Evolutionary conservation across 2,888 invertebrate species (phyloP).

Genomic region (Peribatodes rhomboidaria): DNA sequence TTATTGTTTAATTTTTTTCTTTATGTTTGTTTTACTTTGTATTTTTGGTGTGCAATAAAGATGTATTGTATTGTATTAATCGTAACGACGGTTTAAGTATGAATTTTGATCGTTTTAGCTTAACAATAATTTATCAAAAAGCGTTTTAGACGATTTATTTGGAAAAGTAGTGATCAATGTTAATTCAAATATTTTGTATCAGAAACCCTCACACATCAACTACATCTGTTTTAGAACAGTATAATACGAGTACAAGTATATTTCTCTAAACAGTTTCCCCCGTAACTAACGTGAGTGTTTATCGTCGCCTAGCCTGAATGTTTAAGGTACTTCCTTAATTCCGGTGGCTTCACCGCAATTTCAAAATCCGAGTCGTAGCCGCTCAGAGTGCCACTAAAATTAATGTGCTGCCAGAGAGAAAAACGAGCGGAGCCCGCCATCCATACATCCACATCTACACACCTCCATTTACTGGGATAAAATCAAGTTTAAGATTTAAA

Average conservation of each 20-base stretch:
- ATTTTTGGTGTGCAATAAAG: too few relatives aligned
- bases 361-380: constrained; percentile 75
- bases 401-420: constrained; percentile 84
- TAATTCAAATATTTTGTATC: too few relatives aligned
- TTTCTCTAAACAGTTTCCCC: constrained; percentile 5
- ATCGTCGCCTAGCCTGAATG: constrained; percentile 54
- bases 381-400: constrained; percentile 81
- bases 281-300: constrained; percentile 19
- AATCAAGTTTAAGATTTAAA: constrained; percentile 58
- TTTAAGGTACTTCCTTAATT: constrained; percentile 65
- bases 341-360: constrained; percentile 75
- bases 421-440: constrained; percentile 75
- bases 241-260: neutral
- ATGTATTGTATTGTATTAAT: too few relatives aligned
- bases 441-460: constrained; percentile 61
- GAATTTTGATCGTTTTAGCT: too few relatives aligned
- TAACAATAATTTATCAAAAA: too few relatives aligned
- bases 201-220: neutral
- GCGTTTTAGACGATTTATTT: too few relatives aligned
- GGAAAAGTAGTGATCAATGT: too few relatives aligned
- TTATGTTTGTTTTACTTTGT: too few relatives aligned
- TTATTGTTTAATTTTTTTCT: too few relatives aligned
- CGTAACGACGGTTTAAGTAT: too few relatives aligned
- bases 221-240: neutral
- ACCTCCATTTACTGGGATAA: constrained; percentile 62